phyloP scores from a whole-genome alignment of 2,113 vertebrate species.

The Myiozetetes cayanensis region DNA sequence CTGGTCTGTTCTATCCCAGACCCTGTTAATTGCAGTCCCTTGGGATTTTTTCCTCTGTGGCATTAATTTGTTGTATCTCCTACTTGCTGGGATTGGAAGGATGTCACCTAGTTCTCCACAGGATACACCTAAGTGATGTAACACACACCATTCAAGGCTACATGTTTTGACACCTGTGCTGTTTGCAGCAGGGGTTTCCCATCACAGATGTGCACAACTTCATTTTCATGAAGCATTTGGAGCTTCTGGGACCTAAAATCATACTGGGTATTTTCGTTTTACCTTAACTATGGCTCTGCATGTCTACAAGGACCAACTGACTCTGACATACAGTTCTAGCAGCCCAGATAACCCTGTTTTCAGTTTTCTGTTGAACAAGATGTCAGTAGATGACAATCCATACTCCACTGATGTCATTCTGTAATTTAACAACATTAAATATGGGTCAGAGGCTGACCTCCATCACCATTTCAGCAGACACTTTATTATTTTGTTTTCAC shows the following conservation, averaged over 20 bases:
- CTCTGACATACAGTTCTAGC: not conserved
- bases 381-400: slow-evolving; percentile 15
- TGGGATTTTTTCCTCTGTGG: not conserved
- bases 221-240: not conserved
- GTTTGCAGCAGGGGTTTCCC: not conserved
- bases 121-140: not conserved
- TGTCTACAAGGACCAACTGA: not conserved
- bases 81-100: not conserved
- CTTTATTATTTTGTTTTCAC: slow-evolving; percentile 43
- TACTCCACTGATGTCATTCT: not conserved
- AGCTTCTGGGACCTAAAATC: not conserved
- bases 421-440: slow-evolving; percentile 31
- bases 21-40: not conserved
- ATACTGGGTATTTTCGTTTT: not conserved
- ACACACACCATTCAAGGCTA: not conserved
- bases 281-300: not conserved
- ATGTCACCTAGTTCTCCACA: not conserved
- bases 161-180: not conserved
- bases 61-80: not conserved
- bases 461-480: not conserved
- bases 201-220: not conserved
- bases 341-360: not conserved
- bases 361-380: not conserved
- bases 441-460: not conserved
- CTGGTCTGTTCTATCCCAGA: not conserved